A percentile compares a stretch with the other conserved stretches of the same genome.
Evolutionary conservation across 2,888 invertebrate genomes (phyloP).

Genomic region (Dascillus cervinus): DNA sequence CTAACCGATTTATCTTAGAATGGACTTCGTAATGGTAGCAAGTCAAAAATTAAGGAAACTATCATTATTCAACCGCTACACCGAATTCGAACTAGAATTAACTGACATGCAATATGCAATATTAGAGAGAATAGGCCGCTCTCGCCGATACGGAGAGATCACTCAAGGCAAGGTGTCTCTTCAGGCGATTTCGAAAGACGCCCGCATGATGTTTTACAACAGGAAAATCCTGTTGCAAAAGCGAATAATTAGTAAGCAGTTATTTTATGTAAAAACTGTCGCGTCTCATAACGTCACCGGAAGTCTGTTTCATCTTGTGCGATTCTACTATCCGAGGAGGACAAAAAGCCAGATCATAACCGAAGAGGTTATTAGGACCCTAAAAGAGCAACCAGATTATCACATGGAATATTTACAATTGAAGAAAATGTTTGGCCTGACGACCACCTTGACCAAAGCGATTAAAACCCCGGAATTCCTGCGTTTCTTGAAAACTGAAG

Average conservation of each 20-base stretch:
- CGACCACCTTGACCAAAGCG: constrained; percentile 43
- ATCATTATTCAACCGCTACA: constrained; percentile 49
- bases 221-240: constrained; percentile 53
- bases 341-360: constrained; percentile 47
- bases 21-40: constrained; percentile 60
- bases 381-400: constrained; percentile 48
- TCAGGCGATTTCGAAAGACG: constrained; percentile 46
- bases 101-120: constrained; percentile 57
- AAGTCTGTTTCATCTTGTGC: constrained; percentile 52
- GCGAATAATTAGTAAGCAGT: constrained; percentile 56
- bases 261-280: constrained; percentile 46
- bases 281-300: constrained; percentile 40
- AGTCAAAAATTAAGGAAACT: constrained; percentile 51
- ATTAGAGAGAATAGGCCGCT: constrained; percentile 65
- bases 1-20: not conserved
- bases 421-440: constrained; percentile 41
- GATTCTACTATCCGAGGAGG: constrained; percentile 54
- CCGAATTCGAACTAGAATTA: constrained; percentile 45
- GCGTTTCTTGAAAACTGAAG: constrained; percentile 47
- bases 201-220: constrained; percentile 56
- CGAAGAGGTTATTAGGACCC: constrained; percentile 47
- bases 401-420: constrained; percentile 47
- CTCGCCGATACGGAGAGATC: constrained; percentile 60
- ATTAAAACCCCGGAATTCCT: constrained; percentile 47
- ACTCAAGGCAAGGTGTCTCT: constrained; percentile 58